Evolutionary conservation across 37 sponge, comb jelly and placozoan species (phyloP).

Genomic region (Agelas oroides): DNA sequence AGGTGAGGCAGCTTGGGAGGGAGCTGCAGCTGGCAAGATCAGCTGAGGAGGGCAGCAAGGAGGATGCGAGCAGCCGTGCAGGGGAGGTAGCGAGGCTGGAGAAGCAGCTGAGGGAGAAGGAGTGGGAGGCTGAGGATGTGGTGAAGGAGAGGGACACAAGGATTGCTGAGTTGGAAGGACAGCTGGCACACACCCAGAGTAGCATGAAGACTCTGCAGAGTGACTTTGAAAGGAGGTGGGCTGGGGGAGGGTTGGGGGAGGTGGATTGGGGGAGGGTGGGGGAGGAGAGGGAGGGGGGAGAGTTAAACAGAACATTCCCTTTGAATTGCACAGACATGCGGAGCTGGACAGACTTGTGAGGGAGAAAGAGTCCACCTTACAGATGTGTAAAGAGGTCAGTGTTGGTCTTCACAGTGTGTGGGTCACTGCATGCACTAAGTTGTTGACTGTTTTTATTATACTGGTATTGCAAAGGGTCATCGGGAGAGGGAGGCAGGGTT

Average conservation of each 20-base stretch:
- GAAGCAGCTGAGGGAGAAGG: background rate
- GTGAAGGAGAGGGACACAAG: background rate
- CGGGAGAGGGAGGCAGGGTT: conserved; percentile 3
- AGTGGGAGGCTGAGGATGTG: background rate
- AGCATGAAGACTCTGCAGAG: background rate
- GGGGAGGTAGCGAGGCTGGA: background rate
- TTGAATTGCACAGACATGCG: background rate
- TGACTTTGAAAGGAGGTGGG: conserved; percentile 28
- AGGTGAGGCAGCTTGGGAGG: conserved; percentile 41
- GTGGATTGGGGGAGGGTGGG: background rate
- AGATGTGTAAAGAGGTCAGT: conserved; percentile 42
- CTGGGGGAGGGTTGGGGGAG: background rate
- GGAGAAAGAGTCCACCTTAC: conserved; percentile 28
- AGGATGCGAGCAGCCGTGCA: background rate
- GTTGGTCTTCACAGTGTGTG: background rate
- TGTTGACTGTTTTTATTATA: too few relatives aligned
- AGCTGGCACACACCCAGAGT: conserved; percentile 6
- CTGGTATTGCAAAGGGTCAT: too few relatives aligned
- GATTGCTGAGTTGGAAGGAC: conserved; percentile 10
- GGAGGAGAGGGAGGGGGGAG: background rate
- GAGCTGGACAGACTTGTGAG: conserved; percentile 22
- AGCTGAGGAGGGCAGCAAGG: conserved; percentile 4
- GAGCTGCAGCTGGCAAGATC: conserved; percentile 63
- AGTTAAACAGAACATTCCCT: too few relatives aligned
- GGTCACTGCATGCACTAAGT: too few relatives aligned